Conservation (phyloP, 2,797 vertebrate genomes). For the Mionectes olivaceus region DNA sequence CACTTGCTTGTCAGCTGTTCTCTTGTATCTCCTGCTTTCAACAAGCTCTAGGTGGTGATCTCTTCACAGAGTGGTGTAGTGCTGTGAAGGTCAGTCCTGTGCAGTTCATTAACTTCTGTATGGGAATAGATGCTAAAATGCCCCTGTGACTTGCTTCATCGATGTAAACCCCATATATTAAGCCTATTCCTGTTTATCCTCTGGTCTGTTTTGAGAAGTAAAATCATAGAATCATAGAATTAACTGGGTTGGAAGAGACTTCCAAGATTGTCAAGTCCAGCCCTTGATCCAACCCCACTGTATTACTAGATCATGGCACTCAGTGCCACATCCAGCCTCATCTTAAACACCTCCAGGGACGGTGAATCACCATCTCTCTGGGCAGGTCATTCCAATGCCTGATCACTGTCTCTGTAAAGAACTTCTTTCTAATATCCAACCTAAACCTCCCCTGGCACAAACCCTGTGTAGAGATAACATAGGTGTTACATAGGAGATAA, state of each 20-base stretch:
- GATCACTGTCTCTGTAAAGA: too few species aligned
- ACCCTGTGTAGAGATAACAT: neutral
- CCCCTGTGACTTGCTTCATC: neutral
- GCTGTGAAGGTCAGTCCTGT: neutral
- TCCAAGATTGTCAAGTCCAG: too few species aligned
- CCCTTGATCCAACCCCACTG: too few species aligned
- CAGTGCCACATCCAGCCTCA: too few species aligned
- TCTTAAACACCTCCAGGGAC: too few species aligned
- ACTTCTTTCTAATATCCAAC: too few species aligned
- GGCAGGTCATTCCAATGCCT: too few species aligned
- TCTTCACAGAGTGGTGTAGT: neutral
- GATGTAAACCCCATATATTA: neutral
- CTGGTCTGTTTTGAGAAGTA: neutral
- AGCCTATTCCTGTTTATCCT: neutral
- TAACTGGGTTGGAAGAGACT: too few species aligned
- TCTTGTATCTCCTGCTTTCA: neutral
- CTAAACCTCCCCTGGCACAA: too few species aligned
- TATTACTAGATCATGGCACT: too few species aligned
- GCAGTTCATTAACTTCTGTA: neutral
- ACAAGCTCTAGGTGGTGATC: neutral
- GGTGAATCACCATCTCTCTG: too few species aligned
- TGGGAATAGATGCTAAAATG: neutral
- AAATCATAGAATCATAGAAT: too few species aligned
- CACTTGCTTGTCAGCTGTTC: neutral
- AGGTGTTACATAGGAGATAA: neutral